Evolutionary conservation across 2,888 invertebrate species (phyloP).

Genomic region (Xestia sexstrigata): DNA sequence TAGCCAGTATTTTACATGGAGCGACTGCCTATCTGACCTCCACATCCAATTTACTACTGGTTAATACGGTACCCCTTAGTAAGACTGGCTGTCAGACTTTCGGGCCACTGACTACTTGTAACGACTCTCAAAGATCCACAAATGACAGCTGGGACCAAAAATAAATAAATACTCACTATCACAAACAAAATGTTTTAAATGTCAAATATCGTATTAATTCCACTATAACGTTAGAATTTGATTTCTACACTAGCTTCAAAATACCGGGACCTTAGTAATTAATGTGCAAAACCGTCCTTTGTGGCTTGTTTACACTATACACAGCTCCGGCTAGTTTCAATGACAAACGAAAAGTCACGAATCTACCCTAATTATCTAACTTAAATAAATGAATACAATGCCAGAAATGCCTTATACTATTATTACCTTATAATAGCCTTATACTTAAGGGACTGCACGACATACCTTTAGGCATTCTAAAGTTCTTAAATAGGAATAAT

Average conservation of each 20-base stretch:
- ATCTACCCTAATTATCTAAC: conserved; percentile 42
- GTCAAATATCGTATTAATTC: neutral
- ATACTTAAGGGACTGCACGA: neutral
- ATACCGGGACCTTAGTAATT: conserved; percentile 40
- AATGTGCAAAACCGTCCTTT: conserved; percentile 60
- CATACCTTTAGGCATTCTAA: neutral
- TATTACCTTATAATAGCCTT: too few species aligned
- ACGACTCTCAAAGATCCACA: neutral
- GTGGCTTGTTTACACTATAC: conserved; percentile 49
- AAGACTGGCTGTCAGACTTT: neutral
- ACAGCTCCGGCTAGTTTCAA: conserved; percentile 53
- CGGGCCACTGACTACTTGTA: neutral
- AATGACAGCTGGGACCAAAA: too few species aligned
- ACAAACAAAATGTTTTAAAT: neutral
- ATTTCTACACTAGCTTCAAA: conserved; percentile 39
- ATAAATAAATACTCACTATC: too few species aligned
- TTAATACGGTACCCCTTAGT: too few species aligned
- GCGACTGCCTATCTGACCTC: neutral
- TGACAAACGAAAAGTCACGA: conserved; percentile 56
- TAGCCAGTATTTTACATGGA: neutral
- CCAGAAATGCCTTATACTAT: conserved; percentile 1
- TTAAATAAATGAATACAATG: conserved; percentile 34
- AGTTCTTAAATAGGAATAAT: neutral
- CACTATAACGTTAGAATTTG: conserved; percentile 24
- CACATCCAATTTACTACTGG: neutral